A percentile compares a stretch with the other conserved stretches of the same genome.
These are phyloP conservation scores for Tiliqua scincoides DNA, from an alignment of 2,113 vertebrate species.

Conservation along the genomic window DNA sequence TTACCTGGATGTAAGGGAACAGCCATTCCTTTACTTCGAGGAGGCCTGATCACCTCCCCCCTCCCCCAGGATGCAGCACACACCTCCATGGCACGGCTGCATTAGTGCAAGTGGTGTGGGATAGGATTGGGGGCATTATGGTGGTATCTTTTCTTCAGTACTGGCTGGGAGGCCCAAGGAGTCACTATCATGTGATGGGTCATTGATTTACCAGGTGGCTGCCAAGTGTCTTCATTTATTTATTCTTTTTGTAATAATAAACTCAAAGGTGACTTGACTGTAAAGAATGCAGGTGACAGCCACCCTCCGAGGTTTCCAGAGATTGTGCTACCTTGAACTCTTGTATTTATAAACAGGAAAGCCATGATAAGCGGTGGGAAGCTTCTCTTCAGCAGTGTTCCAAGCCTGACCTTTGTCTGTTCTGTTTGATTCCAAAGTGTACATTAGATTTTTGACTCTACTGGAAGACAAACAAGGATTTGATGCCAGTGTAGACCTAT, in stretches of 20 bases:
- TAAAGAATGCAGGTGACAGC: neutral
- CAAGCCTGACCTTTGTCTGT: constrained; percentile 59
- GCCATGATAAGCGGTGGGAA: constrained; percentile 55
- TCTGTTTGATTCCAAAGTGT: constrained; percentile 50
- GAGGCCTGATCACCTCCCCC: too few relatives aligned
- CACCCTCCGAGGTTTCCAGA: constrained; percentile 34
- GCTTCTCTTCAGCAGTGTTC: constrained; percentile 21
- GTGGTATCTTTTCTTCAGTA: neutral
- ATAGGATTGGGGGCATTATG: too few relatives aligned
- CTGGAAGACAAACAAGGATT: neutral
- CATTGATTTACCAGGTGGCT: neutral
- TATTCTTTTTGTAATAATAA: neutral
- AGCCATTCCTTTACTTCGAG: too few relatives aligned
- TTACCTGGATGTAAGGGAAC: too few relatives aligned
- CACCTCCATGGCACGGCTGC: too few relatives aligned
- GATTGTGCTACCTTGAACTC: constrained; percentile 15
- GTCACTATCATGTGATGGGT: neutral
- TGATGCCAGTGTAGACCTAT: neutral
- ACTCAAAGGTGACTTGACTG: neutral
- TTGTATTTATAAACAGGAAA: constrained; percentile 51
- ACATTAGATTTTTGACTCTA: constrained; percentile 42
- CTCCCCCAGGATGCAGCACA: too few relatives aligned
- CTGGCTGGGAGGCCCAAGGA: neutral
- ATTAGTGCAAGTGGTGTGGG: too few relatives aligned
- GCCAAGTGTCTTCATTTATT: too few relatives aligned